These are phyloP conservation scores for Loriculus beryllinus DNA, from an alignment of 2,797 vertebrate species.

Conservation along the genomic window DNA sequence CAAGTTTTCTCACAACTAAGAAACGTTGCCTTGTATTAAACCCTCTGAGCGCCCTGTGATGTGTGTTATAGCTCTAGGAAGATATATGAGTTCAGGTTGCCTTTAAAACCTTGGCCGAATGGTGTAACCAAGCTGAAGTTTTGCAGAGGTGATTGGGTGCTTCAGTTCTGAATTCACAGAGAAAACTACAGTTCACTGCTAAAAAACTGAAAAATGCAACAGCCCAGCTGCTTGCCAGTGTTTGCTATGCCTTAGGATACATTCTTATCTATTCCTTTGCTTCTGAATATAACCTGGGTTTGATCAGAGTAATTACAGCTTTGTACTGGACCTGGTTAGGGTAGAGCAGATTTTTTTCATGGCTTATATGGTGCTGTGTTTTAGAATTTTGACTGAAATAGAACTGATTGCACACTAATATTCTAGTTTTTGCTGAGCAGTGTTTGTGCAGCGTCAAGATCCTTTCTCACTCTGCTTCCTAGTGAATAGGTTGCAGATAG, in stretches of 20 bases:
- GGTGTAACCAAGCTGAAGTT: background rate
- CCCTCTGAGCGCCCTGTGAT: background rate
- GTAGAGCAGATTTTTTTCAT: background rate
- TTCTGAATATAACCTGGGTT: background rate
- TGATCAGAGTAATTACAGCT: background rate
- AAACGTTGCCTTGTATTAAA: background rate
- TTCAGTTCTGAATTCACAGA: background rate
- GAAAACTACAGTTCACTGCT: background rate
- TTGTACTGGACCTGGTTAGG: background rate
- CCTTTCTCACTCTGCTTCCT: background rate
- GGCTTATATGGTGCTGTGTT: background rate
- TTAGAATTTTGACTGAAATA: background rate
- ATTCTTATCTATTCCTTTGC: background rate
- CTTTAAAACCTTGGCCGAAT: background rate
- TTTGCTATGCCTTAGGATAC: background rate
- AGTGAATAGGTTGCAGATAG: background rate
- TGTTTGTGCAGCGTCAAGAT: background rate
- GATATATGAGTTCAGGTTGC: background rate
- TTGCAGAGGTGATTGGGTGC: background rate
- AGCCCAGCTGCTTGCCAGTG: background rate
- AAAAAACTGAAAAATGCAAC: background rate
- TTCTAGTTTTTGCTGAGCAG: background rate
- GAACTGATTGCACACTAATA: background rate
- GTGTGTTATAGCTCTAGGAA: background rate
- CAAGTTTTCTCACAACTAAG: background rate